phyloP scores from a whole-genome alignment of 2,797 vertebrate genomes.

The Eurystomus glaucurus region DNA sequence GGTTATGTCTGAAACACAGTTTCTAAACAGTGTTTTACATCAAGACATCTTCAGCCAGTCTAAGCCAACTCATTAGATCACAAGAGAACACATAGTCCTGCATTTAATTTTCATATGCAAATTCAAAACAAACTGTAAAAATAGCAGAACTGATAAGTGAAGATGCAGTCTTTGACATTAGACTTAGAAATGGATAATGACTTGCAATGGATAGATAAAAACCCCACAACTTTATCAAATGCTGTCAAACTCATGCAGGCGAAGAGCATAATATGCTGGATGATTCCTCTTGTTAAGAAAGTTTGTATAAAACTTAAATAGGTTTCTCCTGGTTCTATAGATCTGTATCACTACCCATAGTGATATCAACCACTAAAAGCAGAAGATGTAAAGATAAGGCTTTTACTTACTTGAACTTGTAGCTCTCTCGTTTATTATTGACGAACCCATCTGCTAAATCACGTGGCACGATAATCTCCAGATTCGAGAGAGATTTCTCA shows the following conservation, averaged over 20 bases:
- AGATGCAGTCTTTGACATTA: not conserved
- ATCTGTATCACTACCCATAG: not conserved
- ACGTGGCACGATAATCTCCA: conserved; percentile 91
- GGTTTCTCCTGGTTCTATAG: not conserved
- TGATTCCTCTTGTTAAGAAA: not conserved
- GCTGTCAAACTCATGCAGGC: not conserved
- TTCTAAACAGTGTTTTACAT: not conserved
- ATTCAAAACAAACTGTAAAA: not conserved
- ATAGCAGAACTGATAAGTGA: not conserved
- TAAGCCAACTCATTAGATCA: not conserved
- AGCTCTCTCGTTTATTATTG: conserved; percentile 95
- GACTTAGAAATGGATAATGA: not conserved
- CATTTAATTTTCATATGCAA: not conserved
- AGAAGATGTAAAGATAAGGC: not conserved
- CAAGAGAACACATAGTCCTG: not conserved
- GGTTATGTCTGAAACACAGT: not conserved
- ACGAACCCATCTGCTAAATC: conserved; percentile 94
- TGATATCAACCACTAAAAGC: not conserved
- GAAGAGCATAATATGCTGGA: not conserved
- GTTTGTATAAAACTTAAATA: not conserved
- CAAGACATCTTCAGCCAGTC: not conserved
- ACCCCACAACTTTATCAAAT: not conserved
- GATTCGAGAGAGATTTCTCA: conserved; percentile 79
- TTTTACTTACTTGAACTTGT: conserved; percentile 91
- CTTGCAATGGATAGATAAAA: not conserved